Base-by-base conservation (phyloP, 2,797 vertebrate genomes). In the Linurgus olivaceus region DNA sequence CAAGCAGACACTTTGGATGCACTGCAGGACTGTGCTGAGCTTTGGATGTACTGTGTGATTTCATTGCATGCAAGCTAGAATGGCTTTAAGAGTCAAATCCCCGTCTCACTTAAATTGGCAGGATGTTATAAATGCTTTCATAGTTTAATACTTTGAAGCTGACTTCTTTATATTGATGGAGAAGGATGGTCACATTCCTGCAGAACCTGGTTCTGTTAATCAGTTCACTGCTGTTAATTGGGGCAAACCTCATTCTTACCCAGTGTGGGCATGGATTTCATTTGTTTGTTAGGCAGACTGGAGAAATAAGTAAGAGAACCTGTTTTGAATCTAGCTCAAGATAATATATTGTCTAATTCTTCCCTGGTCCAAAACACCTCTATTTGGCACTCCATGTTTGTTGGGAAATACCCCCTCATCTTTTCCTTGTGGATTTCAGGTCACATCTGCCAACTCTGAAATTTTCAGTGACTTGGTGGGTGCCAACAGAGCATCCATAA, bases 51-150 rank as follows among this genome's bases (percentile, higher is more conserved):
- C 86, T 14, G 23, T 52, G 51, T 47, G 25, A 51, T 76, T 92
- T 96, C 82, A 95, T 20, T 85, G 80, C 63, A 26, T 57, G n/a
- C 71, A 91, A 89, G 90, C 86, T 66, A 85, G 80, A 58, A 63
- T 3, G 38, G 50, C 57, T 88, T 95, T 94, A 89, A 90, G 35
- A 82, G 59, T 59, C 80, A 94, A 83, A 90, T 67, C 33, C 24
- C 29, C 59, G 37, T 63, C 74, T 85, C 57, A 31, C n/a, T 61
- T 33, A 89, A 91, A 89, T 37, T 82, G 67, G 35, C 50, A 71
- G 47, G 83, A 50, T 48, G 70, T 28, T 94, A 47, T 92, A 89
- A 82, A 95, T 89, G 1, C 1, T 82, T 76, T 51, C 15, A 86
- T 31, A 47, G 59, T 57, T 90, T 85, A 82, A 57, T 73, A 70